Evolutionary conservation across 2,888 invertebrate genomes (phyloP), one percentile per base, ranked within the genome.

Genomic region (Teleogryllus oceanicus): DNA sequence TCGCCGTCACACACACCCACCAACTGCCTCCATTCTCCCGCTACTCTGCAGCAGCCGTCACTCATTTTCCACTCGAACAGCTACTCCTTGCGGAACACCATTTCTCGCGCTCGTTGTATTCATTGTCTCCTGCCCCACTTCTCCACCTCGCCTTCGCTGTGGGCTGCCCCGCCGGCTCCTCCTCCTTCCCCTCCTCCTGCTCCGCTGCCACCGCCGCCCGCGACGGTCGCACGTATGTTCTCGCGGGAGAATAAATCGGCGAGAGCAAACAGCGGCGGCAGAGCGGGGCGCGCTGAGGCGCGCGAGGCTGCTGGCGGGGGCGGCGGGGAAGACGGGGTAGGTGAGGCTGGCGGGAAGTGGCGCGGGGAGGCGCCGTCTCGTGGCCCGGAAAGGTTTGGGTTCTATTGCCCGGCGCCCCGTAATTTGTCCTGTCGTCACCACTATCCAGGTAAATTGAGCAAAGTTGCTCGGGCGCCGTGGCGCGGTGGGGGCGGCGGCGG

Each of bases 401-500:
- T 62, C 62, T 62, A 62, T 62, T 62, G 62, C 62, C 62, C 62
- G 62, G 16, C 62, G 62, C 62, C 62, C 62, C 16, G n/a, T 16
- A 62, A 62, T 62, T 62, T 62, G 62, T 62, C 62, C 62, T 62
- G 62, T 62, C 62, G 62, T 62, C 62, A 62, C 16, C 62, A 62
- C n/a, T 62, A 62, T 62, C 62, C 62, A 62, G 62, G 62, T 62
- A 62, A 62, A 62, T 62, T 62, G 62, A 62, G 62, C 62, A 62
- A n/a, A n/a, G 62, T 62, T 62, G 62, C 16, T 62, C 62, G 16
- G 62, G 62, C 62, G 62, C 62, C n/a, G 62, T 13, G n/a, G 62
- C n/a, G 62, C 62, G 62, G 62, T 3, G 62, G 3, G 62, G 62
- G 62, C 8, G 11, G 62, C 16, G 62, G 62, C 37, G 62, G 62